phyloP scores from a whole-genome alignment of 2,888 invertebrate species.

The Scaptomyza parva region DNA sequence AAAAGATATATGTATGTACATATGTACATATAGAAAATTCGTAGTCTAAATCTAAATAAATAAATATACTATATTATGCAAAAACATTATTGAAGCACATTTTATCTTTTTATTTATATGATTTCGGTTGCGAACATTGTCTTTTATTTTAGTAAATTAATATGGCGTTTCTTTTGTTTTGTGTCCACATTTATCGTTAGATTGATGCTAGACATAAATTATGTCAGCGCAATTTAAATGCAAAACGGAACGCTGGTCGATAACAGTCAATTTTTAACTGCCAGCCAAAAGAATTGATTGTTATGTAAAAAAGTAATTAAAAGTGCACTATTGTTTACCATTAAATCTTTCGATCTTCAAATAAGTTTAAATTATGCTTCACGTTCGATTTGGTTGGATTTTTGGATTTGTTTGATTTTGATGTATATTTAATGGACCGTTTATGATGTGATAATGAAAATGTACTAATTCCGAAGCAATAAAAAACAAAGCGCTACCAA shows the following conservation, averaged over 20 bases:
- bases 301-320: conserved; percentile 57
- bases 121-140: conserved; percentile 16
- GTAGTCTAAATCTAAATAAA: conserved; percentile 35
- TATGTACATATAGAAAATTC: conserved; percentile 6
- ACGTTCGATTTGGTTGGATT: conserved; percentile 11
- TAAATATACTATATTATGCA: conserved; percentile 43
- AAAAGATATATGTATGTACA: conserved; percentile 10
- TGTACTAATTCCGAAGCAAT: conserved; percentile 25
- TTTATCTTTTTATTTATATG: conserved; percentile 54
- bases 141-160: conserved; percentile 14
- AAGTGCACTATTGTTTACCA: conserved; percentile 62
- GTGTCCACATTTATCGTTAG: conserved; percentile 8
- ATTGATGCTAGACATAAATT: conserved; percentile 60
- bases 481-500: conserved; percentile 37
- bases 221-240: conserved; percentile 28
- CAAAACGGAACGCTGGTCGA: conserved; percentile 9
- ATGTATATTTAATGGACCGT: conserved; percentile 22
- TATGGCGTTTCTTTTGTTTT: conserved; percentile 9
- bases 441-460: conserved; percentile 28
- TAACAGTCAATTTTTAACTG: conserved; percentile 21
- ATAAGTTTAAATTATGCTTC: conserved; percentile 40
- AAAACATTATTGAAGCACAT: conserved; percentile 25
- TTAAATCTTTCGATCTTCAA: conserved; percentile 66
- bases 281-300: conserved; percentile 46
- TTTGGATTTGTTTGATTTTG: conserved; percentile 25